Percentiles rank a stretch among this genome's conserved stretches.
Evolutionary conservation across 2,113 vertebrate genomes (phyloP).

Genomic region (Pongo pygmaeus): DNA sequence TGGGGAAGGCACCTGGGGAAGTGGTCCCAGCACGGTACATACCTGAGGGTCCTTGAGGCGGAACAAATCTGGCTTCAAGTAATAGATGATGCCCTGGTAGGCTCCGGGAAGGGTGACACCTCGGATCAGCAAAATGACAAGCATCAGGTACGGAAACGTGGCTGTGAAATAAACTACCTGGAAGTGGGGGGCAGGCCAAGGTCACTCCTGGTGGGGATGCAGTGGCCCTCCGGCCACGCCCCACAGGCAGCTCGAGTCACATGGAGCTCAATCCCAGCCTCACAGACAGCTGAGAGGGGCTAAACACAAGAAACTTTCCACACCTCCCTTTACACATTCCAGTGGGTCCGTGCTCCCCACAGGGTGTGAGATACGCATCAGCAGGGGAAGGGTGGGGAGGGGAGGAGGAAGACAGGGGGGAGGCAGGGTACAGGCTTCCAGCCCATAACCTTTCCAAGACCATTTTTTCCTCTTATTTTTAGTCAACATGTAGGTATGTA

Average conservation of each 20-base stretch:
- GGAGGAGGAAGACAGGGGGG: too few relatives aligned
- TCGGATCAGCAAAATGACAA: constrained; percentile 92
- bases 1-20: not conserved
- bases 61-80: constrained; percentile 93
- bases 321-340: not conserved
- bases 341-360: not conserved
- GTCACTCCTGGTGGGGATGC: not conserved
- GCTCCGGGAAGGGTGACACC: constrained; percentile 94
- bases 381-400: not conserved
- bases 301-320: not conserved
- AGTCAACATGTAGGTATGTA: not conserved
- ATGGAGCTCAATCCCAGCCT: not conserved
- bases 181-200: not conserved
- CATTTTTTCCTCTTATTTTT: not conserved
- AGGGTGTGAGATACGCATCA: not conserved
- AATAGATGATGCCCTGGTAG: constrained; percentile 91
- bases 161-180: constrained; percentile 99
- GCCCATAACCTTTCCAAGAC: not conserved
- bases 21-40: not conserved
- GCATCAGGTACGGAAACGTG: constrained; percentile 96
- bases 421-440: not conserved
- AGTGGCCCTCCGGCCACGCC: not conserved
- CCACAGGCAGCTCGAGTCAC: not conserved
- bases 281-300: not conserved
- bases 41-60: constrained; percentile 95